Conservation (phyloP, 2,888 invertebrate species). For the Isotomurus palustris region DNA sequence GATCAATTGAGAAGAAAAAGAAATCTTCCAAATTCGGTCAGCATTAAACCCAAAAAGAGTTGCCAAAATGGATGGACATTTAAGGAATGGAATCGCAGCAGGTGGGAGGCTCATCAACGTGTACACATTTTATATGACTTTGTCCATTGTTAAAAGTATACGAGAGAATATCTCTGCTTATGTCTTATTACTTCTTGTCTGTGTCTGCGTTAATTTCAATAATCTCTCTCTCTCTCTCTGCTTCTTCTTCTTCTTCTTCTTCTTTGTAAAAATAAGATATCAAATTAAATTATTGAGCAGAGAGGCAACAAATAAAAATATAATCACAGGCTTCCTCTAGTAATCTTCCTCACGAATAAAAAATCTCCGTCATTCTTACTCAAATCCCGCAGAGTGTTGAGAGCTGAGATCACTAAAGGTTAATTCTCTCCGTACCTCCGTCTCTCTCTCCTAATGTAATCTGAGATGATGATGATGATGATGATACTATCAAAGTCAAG, state of each 20-base stretch:
- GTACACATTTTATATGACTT: too few species aligned
- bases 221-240: too few species aligned
- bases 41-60: not conserved
- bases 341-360: not conserved
- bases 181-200: too few species aligned
- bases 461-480: not conserved
- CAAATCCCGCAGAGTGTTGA: constrained; percentile 12
- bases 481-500: not conserved
- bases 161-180: too few species aligned
- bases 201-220: too few species aligned
- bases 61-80: constrained; percentile 10
- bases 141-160: too few species aligned
- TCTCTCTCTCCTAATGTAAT: not conserved
- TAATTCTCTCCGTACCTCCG: not conserved
- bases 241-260: too few species aligned
- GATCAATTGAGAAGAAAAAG: not conserved
- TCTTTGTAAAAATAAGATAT: not conserved
- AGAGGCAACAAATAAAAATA: constrained; percentile 7
- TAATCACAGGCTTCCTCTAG: not conserved
- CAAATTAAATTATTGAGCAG: constrained; percentile 8
- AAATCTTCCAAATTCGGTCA: constrained; percentile 5
- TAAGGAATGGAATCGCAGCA: constrained; percentile 10
- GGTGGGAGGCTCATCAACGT: constrained; percentile 7
- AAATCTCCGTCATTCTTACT: constrained; percentile 7
- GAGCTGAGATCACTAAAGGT: not conserved